Conservation (phyloP, 2,797 vertebrate species). For the Syngnathus acus region DNA sequence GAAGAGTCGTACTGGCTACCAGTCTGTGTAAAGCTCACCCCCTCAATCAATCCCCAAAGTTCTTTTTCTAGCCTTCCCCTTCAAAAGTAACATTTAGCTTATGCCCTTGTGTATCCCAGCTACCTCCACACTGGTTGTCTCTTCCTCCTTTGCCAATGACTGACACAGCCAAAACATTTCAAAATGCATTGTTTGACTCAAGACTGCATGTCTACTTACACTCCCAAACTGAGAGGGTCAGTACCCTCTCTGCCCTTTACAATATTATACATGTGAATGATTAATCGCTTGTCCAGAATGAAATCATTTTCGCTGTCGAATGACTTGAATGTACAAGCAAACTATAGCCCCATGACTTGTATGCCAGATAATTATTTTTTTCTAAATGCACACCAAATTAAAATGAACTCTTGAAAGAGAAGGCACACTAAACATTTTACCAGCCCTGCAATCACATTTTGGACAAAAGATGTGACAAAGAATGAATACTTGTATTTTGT, state of each 20-base stretch:
- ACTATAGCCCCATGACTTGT: constrained; percentile 34
- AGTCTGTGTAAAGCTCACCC: constrained; percentile 80
- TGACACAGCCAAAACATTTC: constrained; percentile 31
- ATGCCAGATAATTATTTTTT: constrained; percentile 9
- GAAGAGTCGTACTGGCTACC: constrained; percentile 93
- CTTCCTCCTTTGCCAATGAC: constrained; percentile 42
- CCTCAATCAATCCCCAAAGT: constrained; percentile 16
- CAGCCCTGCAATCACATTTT: neutral
- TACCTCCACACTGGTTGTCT: constrained; percentile 13
- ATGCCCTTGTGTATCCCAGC: constrained; percentile 21
- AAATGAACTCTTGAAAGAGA: neutral
- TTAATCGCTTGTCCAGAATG: constrained; percentile 59
- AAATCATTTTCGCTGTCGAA: constrained; percentile 48
- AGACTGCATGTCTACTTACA: constrained; percentile 53
- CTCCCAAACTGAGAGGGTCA: constrained; percentile 28
- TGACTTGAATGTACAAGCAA: constrained; percentile 58
- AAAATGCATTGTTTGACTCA: constrained; percentile 46
- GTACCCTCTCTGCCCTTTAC: constrained; percentile 43
- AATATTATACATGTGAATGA: constrained; percentile 54
- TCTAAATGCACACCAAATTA: neutral
- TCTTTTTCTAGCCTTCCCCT: constrained; percentile 9
- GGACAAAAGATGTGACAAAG: neutral
- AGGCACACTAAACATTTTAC: neutral
- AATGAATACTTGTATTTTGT: neutral
- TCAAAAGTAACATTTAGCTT: constrained; percentile 26